Percentiles rank a stretch among this genome's conserved stretches.
Evolutionary conservation across 2,888 invertebrate species (phyloP).

Genomic region (Empis livida): DNA sequence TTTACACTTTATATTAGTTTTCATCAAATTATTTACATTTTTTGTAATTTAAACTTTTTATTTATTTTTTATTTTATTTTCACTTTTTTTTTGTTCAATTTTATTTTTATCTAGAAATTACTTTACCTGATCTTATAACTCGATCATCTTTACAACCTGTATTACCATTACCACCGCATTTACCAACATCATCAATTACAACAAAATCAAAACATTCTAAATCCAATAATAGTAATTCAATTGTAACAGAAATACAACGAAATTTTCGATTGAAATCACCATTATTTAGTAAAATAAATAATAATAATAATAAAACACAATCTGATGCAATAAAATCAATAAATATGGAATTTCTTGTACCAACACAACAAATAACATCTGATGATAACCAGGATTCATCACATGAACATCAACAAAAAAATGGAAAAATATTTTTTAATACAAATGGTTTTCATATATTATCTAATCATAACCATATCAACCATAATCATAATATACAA

Average conservation of each 20-base stretch:
- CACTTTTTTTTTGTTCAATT: constrained; percentile 3
- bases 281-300: constrained; percentile 4
- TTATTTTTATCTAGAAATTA: constrained; percentile 13
- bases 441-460: background rate
- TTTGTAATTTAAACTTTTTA: background rate
- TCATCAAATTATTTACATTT: background rate
- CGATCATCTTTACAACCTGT: constrained; percentile 11
- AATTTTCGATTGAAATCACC: constrained; percentile 7
- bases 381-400: constrained; percentile 36
- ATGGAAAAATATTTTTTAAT: constrained; percentile 14
- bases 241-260: background rate
- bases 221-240: background rate
- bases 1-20: too few relatives aligned
- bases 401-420: constrained; percentile 29
- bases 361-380: constrained; percentile 16
- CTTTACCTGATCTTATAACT: constrained; percentile 17
- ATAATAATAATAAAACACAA: background rate
- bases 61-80: background rate
- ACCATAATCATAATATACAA: background rate
- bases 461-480: background rate
- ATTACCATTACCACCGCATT: constrained; percentile 1
- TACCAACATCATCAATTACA: constrained; percentile 1
- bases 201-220: background rate
- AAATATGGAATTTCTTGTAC: constrained; percentile 35
- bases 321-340: constrained; percentile 10